These are phyloP conservation scores for Rhinichthys osculus DNA, from an alignment of 2,797 vertebrate species.

Conservation along the genomic window DNA sequence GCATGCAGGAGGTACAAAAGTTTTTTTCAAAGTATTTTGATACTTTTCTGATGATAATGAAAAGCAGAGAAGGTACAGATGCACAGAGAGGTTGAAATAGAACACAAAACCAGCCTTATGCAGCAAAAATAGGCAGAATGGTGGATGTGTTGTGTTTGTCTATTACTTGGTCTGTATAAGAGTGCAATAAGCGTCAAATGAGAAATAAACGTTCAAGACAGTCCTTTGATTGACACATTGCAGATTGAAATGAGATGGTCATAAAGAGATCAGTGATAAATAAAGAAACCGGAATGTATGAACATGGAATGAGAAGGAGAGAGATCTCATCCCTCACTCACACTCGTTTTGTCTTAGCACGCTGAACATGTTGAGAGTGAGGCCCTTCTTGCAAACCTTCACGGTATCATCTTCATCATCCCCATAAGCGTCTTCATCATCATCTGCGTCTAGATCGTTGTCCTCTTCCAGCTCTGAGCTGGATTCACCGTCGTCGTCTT, in stretches of 20 bases:
- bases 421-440: conserved; percentile 79
- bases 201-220: conserved; percentile 23
- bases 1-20: conserved; percentile 20
- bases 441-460: conserved; percentile 84
- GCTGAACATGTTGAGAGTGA: conserved; percentile 80
- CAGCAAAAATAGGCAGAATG: conserved; percentile 32
- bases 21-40: background rate
- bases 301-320: background rate
- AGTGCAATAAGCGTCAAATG: background rate
- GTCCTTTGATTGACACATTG: conserved; percentile 46
- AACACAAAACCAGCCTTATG: conserved; percentile 22
- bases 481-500: conserved; percentile 84
- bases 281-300: background rate
- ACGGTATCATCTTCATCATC: conserved; percentile 79
- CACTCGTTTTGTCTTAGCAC: conserved; percentile 80
- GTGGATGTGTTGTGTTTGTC: conserved; percentile 29
- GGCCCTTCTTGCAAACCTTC: conserved; percentile 55
- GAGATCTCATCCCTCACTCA: conserved; percentile 66
- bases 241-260: conserved; percentile 33
- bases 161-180: background rate
- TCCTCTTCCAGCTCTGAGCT: conserved; percentile 90
- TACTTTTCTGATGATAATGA: background rate
- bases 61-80: conserved; percentile 47
- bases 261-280: background rate
- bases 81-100: conserved; percentile 3